Percentiles rank a stretch among this genome's conserved stretches.
phyloP scores from a whole-genome alignment of 2,797 vertebrate species.

The Acanthis flammea region DNA sequence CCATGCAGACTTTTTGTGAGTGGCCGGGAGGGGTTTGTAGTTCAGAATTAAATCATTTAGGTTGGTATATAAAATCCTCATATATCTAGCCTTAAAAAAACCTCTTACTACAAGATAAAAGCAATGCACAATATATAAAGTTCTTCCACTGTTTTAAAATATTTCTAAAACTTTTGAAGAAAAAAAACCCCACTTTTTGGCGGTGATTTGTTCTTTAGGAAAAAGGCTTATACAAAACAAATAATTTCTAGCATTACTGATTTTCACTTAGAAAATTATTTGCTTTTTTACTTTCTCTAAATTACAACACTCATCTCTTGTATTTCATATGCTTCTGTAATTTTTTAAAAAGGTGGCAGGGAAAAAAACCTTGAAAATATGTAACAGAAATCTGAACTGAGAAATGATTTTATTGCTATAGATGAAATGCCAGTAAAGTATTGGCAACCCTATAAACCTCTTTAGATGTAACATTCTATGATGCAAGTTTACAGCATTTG shows the following conservation, averaged over 20 bases:
- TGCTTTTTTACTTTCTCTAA: not conserved
- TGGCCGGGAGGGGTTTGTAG: not conserved
- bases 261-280: not conserved
- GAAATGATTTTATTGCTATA: not conserved
- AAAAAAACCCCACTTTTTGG: not conserved
- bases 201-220: not conserved
- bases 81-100: not conserved
- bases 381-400: not conserved
- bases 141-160: not conserved
- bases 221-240: not conserved
- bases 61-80: not conserved
- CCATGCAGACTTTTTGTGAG: not conserved
- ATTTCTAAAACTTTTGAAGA: not conserved
- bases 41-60: not conserved
- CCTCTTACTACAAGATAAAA: not conserved
- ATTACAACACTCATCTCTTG: not conserved
- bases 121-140: not conserved
- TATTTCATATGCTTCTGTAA: not conserved
- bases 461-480: not conserved
- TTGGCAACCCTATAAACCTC: not conserved
- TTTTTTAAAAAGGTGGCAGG: not conserved
- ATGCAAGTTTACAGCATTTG: not conserved
- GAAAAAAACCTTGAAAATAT: not conserved
- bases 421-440: not conserved
- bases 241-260: not conserved